Evolutionary conservation across 2,888 invertebrate species (phyloP), one percentile per base, ranked within the genome.

Genomic region (Drosophila cyrtoloma): DNA sequence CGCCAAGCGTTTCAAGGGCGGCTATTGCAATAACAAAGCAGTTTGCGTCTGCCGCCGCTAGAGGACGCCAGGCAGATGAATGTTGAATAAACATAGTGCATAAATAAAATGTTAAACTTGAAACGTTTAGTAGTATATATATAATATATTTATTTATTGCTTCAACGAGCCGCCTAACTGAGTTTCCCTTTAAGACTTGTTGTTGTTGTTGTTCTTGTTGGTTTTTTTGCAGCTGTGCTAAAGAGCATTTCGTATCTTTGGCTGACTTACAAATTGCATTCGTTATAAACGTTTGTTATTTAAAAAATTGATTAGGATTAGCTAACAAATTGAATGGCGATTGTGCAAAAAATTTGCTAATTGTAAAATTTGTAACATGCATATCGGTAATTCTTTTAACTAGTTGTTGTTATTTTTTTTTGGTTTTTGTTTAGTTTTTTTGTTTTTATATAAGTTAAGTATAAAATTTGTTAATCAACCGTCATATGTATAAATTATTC

Each of bases 31-130:
- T 74, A 51, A 63, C 3, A 84, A 89, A 56, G 88, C 89, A 26
- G 92, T 94, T 37, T 94, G 94, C 63, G 85, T 92, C 42, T 94
- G 94, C 69, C 91, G 92, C n/a, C 74, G 59, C 53, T 90, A 70
- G 77, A 59, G 12, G 37, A 5, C 63, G 47, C 30, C 47, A 47
- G 14, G 3, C 51, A 28, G 5, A 1, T 26, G 9, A 30, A 19
- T 12, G 0, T 7, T 55, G 26, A 26, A 6, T 22, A 42, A 51
- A 19, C 5, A 19, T 33, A 14, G 6, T 0, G 5, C 30, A 22
- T 33, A 14, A n/a, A 32, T 33, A 12, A 58, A 35, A 10, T 9
- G n/a, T 44, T 44, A 10, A 32, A 22, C 37, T 39, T 26, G 12
- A 3, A 39, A 28, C n/a, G 22, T 58, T 64, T 57, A 37, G 51